phyloP scores from a whole-genome alignment of 2,113 vertebrate species.

The Eublepharis macularius region DNA sequence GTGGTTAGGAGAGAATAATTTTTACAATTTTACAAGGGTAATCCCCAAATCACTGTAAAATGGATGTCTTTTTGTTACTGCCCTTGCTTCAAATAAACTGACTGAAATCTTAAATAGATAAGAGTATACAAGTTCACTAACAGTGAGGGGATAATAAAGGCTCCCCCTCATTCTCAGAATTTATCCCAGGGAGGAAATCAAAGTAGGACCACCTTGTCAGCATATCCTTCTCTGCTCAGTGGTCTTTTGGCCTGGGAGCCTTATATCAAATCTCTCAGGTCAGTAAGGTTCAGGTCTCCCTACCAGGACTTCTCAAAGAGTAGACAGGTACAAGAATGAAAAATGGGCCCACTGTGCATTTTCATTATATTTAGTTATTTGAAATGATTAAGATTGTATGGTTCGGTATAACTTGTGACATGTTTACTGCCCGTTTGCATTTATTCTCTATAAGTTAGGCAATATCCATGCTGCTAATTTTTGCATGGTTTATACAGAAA shows the following conservation, averaged over 20 bases:
- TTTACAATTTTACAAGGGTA: not conserved
- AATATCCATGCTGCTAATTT: not conserved
- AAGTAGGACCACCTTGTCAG: not conserved
- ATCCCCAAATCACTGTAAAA: not conserved
- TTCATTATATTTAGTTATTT: not conserved
- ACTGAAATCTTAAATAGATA: not conserved
- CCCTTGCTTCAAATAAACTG: not conserved
- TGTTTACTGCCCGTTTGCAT: not conserved
- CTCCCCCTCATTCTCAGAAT: not conserved
- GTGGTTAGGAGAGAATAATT: not conserved
- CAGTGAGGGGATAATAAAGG: not conserved
- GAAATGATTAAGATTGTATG: not conserved
- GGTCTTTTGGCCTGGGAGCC: not conserved
- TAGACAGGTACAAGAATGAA: not conserved
- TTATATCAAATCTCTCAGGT: not conserved
- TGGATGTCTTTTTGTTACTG: not conserved
- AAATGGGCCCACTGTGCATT: constrained; percentile 1
- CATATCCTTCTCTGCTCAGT: constrained; percentile 1
- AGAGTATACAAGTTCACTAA: not conserved
- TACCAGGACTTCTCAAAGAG: not conserved
- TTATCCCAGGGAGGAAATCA: not conserved
- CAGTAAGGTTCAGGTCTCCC: not conserved
- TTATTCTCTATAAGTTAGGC: not conserved
- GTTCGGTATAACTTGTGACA: not conserved
- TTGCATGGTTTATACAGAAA: not conserved